Percentiles rank a stretch among this genome's conserved stretches.
phyloP scores from a whole-genome alignment of 2,113 vertebrate species.

The Isichthys henryi region DNA sequence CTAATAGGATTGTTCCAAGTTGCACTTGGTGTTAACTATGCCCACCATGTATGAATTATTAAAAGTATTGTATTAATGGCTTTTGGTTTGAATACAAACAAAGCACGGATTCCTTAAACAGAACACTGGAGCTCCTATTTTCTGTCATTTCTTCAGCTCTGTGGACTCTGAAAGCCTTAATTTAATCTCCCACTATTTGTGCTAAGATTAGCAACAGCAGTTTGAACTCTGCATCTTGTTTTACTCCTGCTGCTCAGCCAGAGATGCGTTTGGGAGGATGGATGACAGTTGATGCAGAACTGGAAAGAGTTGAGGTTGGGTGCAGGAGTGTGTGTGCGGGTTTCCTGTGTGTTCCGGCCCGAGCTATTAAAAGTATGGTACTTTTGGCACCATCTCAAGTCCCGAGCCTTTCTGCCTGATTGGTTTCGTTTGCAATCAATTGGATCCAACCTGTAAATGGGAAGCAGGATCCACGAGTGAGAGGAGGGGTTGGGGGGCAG shows the following conservation, averaged over 20 bases:
- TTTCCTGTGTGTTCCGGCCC: slow-evolving; percentile 26
- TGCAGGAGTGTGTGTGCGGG: slow-evolving; percentile 23
- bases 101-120: slow-evolving; percentile 35
- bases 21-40: slow-evolving; percentile 40
- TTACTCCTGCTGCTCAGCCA: slow-evolving; percentile 33
- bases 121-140: background rate
- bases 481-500: slow-evolving; percentile 16
- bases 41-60: slow-evolving; percentile 56
- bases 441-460: slow-evolving; percentile 41
- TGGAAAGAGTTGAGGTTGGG: slow-evolving; percentile 3
- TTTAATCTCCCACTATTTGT: slow-evolving; percentile 59
- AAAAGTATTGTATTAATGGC: slow-evolving; percentile 46
- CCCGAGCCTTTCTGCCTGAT: slow-evolving; percentile 50
- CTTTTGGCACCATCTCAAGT: slow-evolving; percentile 36
- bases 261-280: background rate
- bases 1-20: slow-evolving; percentile 57
- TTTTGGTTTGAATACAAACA: slow-evolving; percentile 43
- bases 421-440: slow-evolving; percentile 53
- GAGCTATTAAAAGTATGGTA: slow-evolving; percentile 47
- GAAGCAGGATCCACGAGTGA: slow-evolving; percentile 48
- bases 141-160: slow-evolving; percentile 8
- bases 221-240: slow-evolving; percentile 49
- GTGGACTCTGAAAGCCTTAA: slow-evolving; percentile 39
- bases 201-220: slow-evolving; percentile 49
- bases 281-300: background rate